Evolutionary conservation across 2,113 vertebrate genomes (phyloP).

Genomic region (Pavo muticus): DNA sequence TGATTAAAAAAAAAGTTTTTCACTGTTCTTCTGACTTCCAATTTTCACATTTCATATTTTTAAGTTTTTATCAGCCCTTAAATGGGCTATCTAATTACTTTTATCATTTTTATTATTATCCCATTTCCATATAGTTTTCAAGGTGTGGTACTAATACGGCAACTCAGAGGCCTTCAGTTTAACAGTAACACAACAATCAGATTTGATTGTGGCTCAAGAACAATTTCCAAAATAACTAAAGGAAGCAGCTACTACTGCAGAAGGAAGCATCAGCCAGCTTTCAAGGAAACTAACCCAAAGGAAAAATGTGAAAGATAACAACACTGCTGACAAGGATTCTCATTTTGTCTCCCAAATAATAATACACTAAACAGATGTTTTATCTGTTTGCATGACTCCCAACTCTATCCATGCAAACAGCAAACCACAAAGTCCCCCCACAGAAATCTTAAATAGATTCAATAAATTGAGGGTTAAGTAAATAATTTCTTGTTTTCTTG

Average conservation of each 20-base stretch:
- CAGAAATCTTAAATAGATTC: not conserved
- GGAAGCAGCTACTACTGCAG: not conserved
- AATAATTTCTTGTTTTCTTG: not conserved
- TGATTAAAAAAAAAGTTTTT: not conserved
- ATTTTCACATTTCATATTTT: not conserved
- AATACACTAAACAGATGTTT: not conserved
- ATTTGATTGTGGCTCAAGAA: not conserved
- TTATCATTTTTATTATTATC: not conserved
- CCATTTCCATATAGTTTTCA: not conserved
- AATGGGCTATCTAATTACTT: not conserved
- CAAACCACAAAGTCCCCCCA: not conserved
- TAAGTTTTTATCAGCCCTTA: not conserved
- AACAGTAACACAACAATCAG: not conserved
- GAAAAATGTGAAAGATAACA: not conserved
- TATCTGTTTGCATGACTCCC: not conserved
- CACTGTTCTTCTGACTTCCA: not conserved
- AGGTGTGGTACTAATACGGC: not conserved
- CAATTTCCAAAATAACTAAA: not conserved
- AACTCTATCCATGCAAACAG: not conserved
- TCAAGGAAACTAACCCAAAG: not conserved
- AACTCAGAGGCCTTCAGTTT: not conserved
- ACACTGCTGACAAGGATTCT: not conserved
- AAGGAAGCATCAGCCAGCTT: not conserved
- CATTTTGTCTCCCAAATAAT: not conserved
- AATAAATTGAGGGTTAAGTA: not conserved